Base-by-base conservation (phyloP, 2,113 vertebrate genomes). In the Bambusicola thoracicus region DNA sequence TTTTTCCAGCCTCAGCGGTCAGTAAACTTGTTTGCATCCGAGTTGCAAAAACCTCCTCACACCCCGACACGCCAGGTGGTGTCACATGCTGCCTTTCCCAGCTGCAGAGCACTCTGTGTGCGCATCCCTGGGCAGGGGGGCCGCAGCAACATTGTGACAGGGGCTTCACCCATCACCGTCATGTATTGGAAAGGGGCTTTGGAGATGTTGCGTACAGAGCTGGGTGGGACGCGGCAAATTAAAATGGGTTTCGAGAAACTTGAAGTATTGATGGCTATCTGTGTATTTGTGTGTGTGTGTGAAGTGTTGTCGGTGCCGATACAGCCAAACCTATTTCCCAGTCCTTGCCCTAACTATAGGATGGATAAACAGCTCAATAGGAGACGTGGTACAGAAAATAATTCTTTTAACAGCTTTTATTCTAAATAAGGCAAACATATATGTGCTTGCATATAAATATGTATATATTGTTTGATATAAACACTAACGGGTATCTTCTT, bases 221-320 rank as follows among this genome's bases (percentile, higher is more conserved):
- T 51, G 83, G 56, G 18, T 62, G 59, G 27, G 94, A 89, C 0
- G 5, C 55, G 75, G 15, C 66, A 83, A 74, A 90, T 79, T 58
- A 74, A 43, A 72, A 51, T 24, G 21, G 5, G 48, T 95, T 92
- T 89, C 43, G 20, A 3, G 11, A 83, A 89, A 74, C 76, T 92
- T 74, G 24, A 61, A 72, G 19, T 90, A 61, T 46, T 32, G 41
- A 61, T 40, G 58, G 53, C 22, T 78, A 51, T 12, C 3, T 48
- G 21, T 1, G 6, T 53, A 34, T n/a, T n/a, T 74, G 36, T 0
- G 0, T 18, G 6, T 53, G 34, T 74, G 27, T 0, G 0, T 18
- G 63, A 61, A 83, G 53, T 59, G 43, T 38, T 38, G 24, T 41
- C 59, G 59, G 34, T 25, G 51, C 76, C 70, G 65, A 15, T 81